Base-by-base conservation (phyloP, 2,113 vertebrate genomes). In the Gnathonemus longibarbis region DNA sequence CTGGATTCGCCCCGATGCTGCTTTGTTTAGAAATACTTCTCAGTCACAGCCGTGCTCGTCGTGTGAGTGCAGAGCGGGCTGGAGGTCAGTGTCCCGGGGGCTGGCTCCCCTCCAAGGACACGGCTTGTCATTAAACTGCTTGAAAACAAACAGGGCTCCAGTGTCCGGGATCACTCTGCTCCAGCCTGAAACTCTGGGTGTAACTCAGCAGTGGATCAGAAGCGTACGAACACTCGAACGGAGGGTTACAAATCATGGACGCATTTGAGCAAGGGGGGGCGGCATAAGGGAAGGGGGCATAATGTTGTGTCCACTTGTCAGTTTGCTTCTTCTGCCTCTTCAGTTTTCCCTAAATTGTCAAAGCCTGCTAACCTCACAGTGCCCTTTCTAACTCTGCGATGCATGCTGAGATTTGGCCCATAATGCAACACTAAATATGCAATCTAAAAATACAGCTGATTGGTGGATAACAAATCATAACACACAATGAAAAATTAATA, bases 81-180 rank as follows among this genome's bases (percentile, higher is more conserved):
- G 88, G 89, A 92, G 93, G 50, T 89, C 91, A 92, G 94, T 94
- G 93, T 93, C 92, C 94, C 88, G 50, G 83, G 58, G 90, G 91
- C 90, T 90, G 91, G 91, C 90, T 86, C 93, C 93, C 88, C 89
- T 90, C 91, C 91, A 88, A 90, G 90, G 89, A 90, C 77, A 85
- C 53, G 85, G 50, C 84, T 58, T 39, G 42, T 19, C 88, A 90
- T 91, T 91, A 89, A 91, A 91, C 49, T 80, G 70, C 77, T 74
- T 35, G 84, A 84, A 74, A 87, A 66, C 58, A 70, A 83, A 45
- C 24, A 48, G 56, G 13, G 3, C 84, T 84, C 17, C 8, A 8
- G 2, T n/a, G 10, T n/a, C 84, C 45, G 39, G 10, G 19, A 27
- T 88, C 31, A 11, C 62, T 24, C 10, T 4, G 66, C 45, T 80